Evolutionary conservation across 2,113 vertebrate genomes (phyloP), one percentile per base, ranked within the genome.

Genomic region (Condylura cristata): DNA sequence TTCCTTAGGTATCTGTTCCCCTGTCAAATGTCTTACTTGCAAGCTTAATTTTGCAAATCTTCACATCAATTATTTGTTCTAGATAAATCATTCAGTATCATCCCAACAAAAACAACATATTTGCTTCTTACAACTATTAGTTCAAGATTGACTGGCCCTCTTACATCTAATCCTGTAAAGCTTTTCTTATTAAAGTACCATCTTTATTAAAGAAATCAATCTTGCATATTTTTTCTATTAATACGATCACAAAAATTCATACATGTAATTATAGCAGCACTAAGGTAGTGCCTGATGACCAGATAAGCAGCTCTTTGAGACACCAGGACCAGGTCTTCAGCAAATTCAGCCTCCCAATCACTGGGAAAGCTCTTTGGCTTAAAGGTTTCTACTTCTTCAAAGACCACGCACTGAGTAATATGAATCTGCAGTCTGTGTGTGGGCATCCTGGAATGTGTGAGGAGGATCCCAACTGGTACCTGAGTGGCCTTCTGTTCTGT

Each of bases 21-120:
- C 51, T 14, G 12, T 37, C 92, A 84, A 53, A 65, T 74, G 17
- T 82, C 87, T 96, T 63, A 58, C 79, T 68, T 72, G 22, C 34
- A 94, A 95, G 53, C 89, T 94, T 34, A 87, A 53, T 22, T 82
- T 85, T 90, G 30, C 26, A 85, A 70, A 71, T 68, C 71, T 89
- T 76, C 24, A 18, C 63, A 79, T 68, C 22, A 39, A 66, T 88
- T 78, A 66, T 92, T 94, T 93, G 51, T 93, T 91, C 51, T 80
- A 95, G 93, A 51, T 44, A 90, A 88, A 30, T 66, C 20, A 82
- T 90, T 90, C 63, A 41, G 24, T 72, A 12, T 86, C 81, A 48
- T 53, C 28, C 5, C n/a, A 75, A 83, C 9, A 84, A 34, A 95
- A 95, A 44, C 60, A 87, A 18, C 26, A 48, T 70, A 75, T 74